A percentile compares a stretch with the other conserved stretches of the same genome.
These are phyloP conservation scores for Gadus macrocephalus DNA, from an alignment of 2,113 vertebrate species.

Conservation along the genomic window DNA sequence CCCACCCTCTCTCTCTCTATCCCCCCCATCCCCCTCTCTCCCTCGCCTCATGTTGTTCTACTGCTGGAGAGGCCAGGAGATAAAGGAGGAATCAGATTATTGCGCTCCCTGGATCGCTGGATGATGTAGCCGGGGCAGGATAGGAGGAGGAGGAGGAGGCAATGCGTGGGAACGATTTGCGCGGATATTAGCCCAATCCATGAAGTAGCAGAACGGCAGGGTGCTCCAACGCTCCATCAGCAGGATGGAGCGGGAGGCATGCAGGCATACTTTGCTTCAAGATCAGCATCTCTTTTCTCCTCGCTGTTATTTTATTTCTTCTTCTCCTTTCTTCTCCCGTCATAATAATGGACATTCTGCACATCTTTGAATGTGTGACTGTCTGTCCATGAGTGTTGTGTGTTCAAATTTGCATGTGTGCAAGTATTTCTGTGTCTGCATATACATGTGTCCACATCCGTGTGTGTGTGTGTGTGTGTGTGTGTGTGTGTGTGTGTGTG, in stretches of 20 bases:
- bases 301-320: neutral
- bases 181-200: constrained; percentile 67
- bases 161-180: constrained; percentile 76
- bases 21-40: constrained; percentile 65
- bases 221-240: constrained; percentile 57
- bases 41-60: constrained; percentile 42
- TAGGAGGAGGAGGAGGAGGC: constrained; percentile 60
- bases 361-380: neutral
- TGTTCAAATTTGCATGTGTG: neutral
- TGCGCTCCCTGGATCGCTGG: constrained; percentile 65
- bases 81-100: constrained; percentile 75
- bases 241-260: constrained; percentile 55
- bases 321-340: too few relatives aligned
- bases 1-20: constrained; percentile 65
- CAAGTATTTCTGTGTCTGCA: neutral
- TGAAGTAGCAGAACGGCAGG: constrained; percentile 66
- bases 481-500: neutral
- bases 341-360: too few relatives aligned
- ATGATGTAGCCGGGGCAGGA: constrained; percentile 47
- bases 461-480: neutral
- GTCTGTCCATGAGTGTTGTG: constrained; percentile 12
- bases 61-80: constrained; percentile 63
- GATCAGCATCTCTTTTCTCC: constrained; percentile 35
- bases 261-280: constrained; percentile 44
- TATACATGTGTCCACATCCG: neutral